Evolutionary conservation across 37 sponge, comb jelly and placozoan species (phyloP).

Genomic region (Geodia barretti): DNA sequence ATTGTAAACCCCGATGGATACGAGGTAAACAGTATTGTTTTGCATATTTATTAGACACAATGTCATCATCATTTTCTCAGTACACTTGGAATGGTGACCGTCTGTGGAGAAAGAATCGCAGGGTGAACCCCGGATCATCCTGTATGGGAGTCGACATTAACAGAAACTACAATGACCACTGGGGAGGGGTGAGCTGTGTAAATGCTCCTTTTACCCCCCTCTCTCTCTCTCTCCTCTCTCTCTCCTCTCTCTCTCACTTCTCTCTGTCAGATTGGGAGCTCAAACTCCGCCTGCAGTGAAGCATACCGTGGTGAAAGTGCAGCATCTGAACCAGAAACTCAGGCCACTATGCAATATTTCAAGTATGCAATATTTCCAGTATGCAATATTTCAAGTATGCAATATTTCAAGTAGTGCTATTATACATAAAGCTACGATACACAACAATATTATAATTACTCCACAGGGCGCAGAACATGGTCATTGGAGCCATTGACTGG

Average conservation of each 20-base stretch:
- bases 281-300: conserved; percentile 68
- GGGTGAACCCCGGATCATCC: not conserved
- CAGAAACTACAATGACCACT: conserved; percentile 73
- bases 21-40: conserved; percentile 41
- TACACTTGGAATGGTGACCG: conserved; percentile 70
- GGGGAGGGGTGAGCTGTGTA: conserved; percentile 34
- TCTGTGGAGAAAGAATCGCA: conserved; percentile 82
- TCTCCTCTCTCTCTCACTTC: not conserved
- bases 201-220: not conserved
- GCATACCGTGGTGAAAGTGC: conserved; percentile 66
- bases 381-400: not conserved
- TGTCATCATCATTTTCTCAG: conserved; percentile 25
- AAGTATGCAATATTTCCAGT: conserved; percentile 10
- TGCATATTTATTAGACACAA: not conserved
- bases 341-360: conserved; percentile 58
- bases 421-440: too few species aligned
- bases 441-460: not conserved
- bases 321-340: conserved; percentile 80
- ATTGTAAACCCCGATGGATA: conserved; percentile 90
- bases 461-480: conserved; percentile 19
- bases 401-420: not conserved
- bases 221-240: not conserved
- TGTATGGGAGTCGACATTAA: conserved; percentile 88
- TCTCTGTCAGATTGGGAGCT: conserved; percentile 54
- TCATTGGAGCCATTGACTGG: conserved; percentile 82